Evolutionary conservation across 37 sponge, comb jelly and placozoan species (phyloP).

Genomic region (Hexactinellida sp.): DNA sequence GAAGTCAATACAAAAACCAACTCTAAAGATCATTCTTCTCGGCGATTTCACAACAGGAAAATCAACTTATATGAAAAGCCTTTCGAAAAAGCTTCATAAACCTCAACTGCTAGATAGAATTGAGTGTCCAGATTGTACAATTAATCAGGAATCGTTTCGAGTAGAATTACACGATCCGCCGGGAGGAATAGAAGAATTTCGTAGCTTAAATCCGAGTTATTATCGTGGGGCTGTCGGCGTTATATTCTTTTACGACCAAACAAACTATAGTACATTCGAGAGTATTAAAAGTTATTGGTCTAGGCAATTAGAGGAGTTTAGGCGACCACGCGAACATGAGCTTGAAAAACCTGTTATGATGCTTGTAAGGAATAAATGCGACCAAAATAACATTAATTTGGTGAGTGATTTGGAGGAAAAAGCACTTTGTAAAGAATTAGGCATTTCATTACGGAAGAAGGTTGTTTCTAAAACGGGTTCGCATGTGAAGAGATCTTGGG

Average conservation of each 20-base stretch:
- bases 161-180: constrained; percentile 4
- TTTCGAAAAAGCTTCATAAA: background rate
- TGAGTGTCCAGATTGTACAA: background rate
- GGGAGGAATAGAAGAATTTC: background rate
- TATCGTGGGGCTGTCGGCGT: constrained; percentile 1
- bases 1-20: no score
- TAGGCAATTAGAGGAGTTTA: background rate
- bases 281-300: background rate
- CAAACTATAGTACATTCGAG: background rate
- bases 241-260: constrained; percentile 8
- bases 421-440: background rate
- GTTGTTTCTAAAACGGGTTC: background rate
- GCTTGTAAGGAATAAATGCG: constrained; percentile 4
- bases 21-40: background rate
- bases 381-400: background rate
- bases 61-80: background rate
- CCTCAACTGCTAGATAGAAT: background rate
- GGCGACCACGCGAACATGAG: background rate
- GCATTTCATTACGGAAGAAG: background rate
- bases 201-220: background rate
- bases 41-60: constrained; percentile 10
- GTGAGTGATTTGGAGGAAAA: background rate
- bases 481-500: constrained; percentile 4
- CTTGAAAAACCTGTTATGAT: background rate
- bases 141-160: background rate